Base-by-base conservation (phyloP, 1,140 invertebrate species). In the Zaprionus davidi region DNA sequence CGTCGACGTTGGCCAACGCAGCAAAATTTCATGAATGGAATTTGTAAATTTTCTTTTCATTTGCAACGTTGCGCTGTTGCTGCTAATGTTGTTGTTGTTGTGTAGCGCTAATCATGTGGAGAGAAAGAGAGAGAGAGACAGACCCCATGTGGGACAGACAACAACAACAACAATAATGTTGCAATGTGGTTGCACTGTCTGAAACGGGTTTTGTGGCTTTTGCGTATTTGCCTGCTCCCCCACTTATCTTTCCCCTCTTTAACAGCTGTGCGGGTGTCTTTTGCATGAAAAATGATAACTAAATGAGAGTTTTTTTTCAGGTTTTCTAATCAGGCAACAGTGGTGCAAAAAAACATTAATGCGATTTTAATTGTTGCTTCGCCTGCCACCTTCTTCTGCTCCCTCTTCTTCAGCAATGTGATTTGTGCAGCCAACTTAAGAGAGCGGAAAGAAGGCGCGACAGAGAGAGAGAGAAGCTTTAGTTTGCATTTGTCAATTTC, bases 31-130 rank as follows among this genome's bases (percentile, higher is more conserved):
- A 88, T 88, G 85, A 88, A 88, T 88, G 85, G 85, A 88, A 88
- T 88, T 90, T 90, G 86, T 88, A 88, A 85, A 88, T 88, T 90
- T 88, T 90, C 83, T 85, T 88, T 88, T 88, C 85, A 90, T 88
- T 88, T 88, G 85, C 78, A 84, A 82, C 81, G 73, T 69, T 76
- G 81, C 46, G 46, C 22, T 76, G n/a, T 17, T 63, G 26, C 46
- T 69, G 36, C 22, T 79, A 26, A 22, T 68, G 66, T 7, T 59
- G 20, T 49, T 71, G 64, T 60, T 75, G 56, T 73, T 77, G 62
- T 62, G 22, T 20, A 74, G 71, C 76, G 81, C 79, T 90, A 88
- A 88, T 88, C 81, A 85, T 88, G 84, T 88, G 85, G 36, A 44
- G 34, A 62, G 46, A 62, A 22, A 49, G 59, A 66, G 28, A 55